These are phyloP conservation scores for Mirza zaza DNA, from an alignment of 2,113 vertebrate species.

Conservation along the genomic window DNA sequence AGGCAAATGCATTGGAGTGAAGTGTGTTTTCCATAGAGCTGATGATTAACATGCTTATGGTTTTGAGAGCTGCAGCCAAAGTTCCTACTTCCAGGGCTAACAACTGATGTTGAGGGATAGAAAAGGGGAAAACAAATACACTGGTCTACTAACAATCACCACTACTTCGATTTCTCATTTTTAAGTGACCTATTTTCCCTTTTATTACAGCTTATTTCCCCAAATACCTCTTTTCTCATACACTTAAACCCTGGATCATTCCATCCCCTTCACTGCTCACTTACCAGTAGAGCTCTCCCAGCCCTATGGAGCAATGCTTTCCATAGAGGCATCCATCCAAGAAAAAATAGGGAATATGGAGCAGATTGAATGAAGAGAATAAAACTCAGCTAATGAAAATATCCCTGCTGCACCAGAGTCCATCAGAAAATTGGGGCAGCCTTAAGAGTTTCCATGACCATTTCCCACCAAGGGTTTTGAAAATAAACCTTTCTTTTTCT, in stretches of 20 bases:
- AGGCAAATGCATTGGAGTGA: not conserved
- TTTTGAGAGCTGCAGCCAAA: not conserved
- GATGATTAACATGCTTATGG: not conserved
- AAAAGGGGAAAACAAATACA: not conserved
- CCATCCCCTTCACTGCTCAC: not conserved
- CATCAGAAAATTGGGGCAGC: not conserved
- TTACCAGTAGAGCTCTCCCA: not conserved
- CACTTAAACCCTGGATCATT: not conserved
- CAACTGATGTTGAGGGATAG: not conserved
- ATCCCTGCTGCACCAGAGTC: rapidly evolving
- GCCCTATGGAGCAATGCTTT: not conserved
- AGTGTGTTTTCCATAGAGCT: not conserved
- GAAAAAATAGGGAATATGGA: not conserved
- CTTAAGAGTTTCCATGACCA: not conserved
- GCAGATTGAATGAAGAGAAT: not conserved
- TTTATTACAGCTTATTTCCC: not conserved
- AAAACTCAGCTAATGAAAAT: not conserved
- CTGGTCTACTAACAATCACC: not conserved
- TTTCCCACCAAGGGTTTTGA: not conserved
- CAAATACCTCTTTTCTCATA: not conserved
- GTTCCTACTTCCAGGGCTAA: not conserved
- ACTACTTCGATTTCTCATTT: not conserved
- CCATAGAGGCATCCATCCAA: not conserved
- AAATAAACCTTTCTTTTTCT: not conserved
- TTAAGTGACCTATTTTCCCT: not conserved